A percentile compares a stretch with the other conserved stretches of the same genome.
Conservation (phyloP, 2,797 vertebrate genomes). For the Darevskia mixta region DNA sequence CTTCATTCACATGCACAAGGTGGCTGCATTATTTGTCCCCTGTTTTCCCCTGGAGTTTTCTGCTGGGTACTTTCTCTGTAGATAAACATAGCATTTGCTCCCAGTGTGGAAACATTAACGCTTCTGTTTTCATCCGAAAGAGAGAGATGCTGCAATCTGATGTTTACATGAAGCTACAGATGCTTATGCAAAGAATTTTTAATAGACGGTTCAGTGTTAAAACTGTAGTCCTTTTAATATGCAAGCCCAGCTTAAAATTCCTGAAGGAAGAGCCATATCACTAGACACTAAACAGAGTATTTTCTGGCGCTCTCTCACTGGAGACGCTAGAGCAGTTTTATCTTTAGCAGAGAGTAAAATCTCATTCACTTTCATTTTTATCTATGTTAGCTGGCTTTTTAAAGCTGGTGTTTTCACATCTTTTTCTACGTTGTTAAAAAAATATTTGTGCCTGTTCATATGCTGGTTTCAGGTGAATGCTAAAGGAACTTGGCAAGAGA, state of each 20-base stretch:
- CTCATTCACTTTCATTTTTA: conserved; percentile 3
- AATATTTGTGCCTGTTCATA: not conserved
- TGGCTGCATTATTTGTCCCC: not conserved
- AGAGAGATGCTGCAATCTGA: not conserved
- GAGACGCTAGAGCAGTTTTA: conserved; percentile 2
- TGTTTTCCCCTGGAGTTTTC: not conserved
- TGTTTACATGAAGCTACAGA: not conserved
- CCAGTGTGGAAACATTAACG: not conserved
- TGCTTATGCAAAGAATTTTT: not conserved
- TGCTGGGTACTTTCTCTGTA: not conserved
- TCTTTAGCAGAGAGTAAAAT: conserved; percentile 23
- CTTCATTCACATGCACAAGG: not conserved
- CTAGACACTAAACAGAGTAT: conserved; percentile 29
- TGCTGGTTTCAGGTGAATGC: not conserved
- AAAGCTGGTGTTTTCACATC: conserved; percentile 9
- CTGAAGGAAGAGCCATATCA: conserved; percentile 4
- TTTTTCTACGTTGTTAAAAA: conserved; percentile 19
- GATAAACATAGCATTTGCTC: not conserved
- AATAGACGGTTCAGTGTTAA: not conserved
- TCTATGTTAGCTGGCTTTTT: not conserved
- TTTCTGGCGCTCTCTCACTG: not conserved
- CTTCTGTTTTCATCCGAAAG: not conserved
- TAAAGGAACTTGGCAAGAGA: conserved; percentile 13
- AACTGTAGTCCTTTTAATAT: not conserved
- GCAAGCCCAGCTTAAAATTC: not conserved